Evolutionary conservation across 2,113 vertebrate genomes (phyloP).

Genomic region (Calidris pygmaea): DNA sequence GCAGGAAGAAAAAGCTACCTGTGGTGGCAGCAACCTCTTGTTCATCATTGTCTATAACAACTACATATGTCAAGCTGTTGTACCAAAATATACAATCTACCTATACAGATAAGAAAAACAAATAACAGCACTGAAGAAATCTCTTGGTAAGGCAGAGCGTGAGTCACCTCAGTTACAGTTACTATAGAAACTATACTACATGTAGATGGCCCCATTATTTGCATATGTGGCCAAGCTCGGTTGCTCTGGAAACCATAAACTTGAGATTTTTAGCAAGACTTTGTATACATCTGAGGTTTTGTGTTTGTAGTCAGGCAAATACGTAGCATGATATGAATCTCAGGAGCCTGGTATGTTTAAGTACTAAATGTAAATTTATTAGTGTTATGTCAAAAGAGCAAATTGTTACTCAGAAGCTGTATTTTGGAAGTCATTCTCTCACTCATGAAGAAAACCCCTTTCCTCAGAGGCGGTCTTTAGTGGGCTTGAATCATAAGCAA

Average conservation of each 20-base stretch:
- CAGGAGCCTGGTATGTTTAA: neutral
- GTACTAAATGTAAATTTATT: neutral
- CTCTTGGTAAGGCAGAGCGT: neutral
- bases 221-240: neutral
- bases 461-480: neutral
- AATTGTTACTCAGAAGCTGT: neutral
- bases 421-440: constrained; percentile 25
- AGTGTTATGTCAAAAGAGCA: neutral
- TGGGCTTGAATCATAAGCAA: neutral
- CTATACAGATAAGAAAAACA: constrained; percentile 18
- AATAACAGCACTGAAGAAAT: neutral
- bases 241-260: constrained; percentile 62
- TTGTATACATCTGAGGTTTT: constrained; percentile 35
- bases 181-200: constrained; percentile 53
- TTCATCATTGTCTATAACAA: neutral
- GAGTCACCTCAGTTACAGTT: constrained; percentile 42
- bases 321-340: neutral
- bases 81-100: neutral
- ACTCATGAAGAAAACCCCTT: neutral
- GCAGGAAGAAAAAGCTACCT: rapidly evolving
- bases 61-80: neutral
- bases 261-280: neutral
- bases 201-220: neutral
- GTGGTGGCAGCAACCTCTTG: neutral
- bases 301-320: neutral